Base-by-base conservation (phyloP, 1,140 invertebrate species). In the Stegodyphus mimosarum region DNA sequence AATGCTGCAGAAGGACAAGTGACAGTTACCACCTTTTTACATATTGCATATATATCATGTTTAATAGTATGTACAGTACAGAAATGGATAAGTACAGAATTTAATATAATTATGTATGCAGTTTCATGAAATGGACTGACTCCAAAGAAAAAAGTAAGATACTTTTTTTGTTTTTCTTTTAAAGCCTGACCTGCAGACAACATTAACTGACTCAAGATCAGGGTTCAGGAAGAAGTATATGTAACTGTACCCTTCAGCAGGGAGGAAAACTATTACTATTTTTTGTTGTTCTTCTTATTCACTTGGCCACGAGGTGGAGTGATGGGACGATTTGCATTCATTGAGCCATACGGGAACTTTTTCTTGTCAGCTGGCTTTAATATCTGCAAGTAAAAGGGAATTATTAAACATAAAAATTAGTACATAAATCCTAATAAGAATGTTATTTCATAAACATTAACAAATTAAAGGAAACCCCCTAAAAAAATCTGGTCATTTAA, bases 281-380 rank as follows among this genome's bases (percentile, higher is more conserved):
- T 89, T 69, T 90, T 90, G 80, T 88, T 88, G 85, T 89, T 89
- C 88, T 90, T 89, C 84, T 91, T 90, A 66, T 88, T 87, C 15
- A 87, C 89, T 63, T 90, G 90, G 17, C 78, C 69, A 89, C 90
- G 93, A 83, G 97, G 97, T 88, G 97, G 97, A 89, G 97, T 98
- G 48, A 92, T 90, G 51, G 92, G 93, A 80, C 93, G 91, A 80
- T 91, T 91, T 17, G 91, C 88, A 87, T 91, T 92, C 72, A 92
- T 88, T 71, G 91, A 91, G 77, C 91, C 91, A 87, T 92, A 92
- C 6, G 92, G 90, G 87, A 93, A 93, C 88, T 93, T 93, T 89
- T 93, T 93, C 89, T 93, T 93, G 88, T 93, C 92, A 18, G 92
- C 93, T 17, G 92, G 92, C 89, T 93, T 92, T 64, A 92, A 88